Evolutionary conservation across 1,140 invertebrate species (phyloP).

Genomic region (Ips nitidus): DNA sequence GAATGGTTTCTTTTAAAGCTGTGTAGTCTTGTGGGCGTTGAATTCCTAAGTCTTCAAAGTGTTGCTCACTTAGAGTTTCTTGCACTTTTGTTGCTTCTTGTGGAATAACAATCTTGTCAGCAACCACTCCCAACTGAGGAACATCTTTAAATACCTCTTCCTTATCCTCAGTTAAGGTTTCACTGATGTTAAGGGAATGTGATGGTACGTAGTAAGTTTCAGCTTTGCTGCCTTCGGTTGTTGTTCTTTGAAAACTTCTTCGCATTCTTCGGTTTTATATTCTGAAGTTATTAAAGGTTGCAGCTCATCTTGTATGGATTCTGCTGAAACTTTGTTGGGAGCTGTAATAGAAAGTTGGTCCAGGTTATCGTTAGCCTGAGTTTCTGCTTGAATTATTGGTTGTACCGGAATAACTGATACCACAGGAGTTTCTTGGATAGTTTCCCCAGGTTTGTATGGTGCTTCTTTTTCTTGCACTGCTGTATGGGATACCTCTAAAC

Average conservation of each 20-base stretch:
- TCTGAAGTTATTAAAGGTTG: constrained; percentile 55
- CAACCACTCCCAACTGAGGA: constrained; percentile 7
- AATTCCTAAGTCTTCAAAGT: constrained; percentile 40
- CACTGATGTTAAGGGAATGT: constrained; percentile 50
- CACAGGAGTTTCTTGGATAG: constrained; percentile 49
- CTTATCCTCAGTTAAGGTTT: constrained; percentile 52
- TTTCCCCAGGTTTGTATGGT: constrained; percentile 45
- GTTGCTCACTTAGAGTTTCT: constrained; percentile 44
- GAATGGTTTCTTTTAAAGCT: constrained; percentile 45
- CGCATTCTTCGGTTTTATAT: constrained; percentile 54
- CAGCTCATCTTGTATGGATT: constrained; percentile 50
- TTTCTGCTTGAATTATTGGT: constrained; percentile 29
- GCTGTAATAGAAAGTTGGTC: constrained; percentile 24
- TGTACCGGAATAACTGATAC: constrained; percentile 32
- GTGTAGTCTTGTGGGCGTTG: constrained; percentile 39
- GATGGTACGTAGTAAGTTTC: constrained; percentile 41
- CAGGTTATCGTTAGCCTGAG: constrained; percentile 38
- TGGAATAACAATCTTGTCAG: constrained; percentile 25
- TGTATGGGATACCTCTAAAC: constrained; percentile 54
- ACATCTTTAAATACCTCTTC: constrained; percentile 49
- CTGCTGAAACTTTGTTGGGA: constrained; percentile 34
- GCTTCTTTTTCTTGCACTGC: constrained; percentile 56
- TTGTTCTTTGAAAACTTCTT: constrained; percentile 42
- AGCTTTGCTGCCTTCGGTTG: constrained; percentile 29
- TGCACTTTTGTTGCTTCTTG: constrained; percentile 37